Conservation (phyloP, 2,888 invertebrate species). For the Agrochola lychnidis region DNA sequence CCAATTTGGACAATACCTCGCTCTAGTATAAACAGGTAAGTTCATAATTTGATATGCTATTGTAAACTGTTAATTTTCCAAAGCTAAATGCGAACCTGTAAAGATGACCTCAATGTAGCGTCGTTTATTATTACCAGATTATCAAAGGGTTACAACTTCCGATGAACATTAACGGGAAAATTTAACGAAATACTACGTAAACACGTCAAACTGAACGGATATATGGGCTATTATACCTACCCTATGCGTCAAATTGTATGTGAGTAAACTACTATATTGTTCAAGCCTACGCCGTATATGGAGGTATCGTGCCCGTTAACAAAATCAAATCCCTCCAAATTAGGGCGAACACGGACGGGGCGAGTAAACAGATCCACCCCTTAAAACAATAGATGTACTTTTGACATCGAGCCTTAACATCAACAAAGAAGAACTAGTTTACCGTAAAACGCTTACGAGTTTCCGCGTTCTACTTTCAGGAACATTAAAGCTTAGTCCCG, state of each 20-base stretch:
- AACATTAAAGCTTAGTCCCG: slow-evolving; percentile 82
- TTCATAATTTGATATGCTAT: not conserved
- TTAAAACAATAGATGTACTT: slow-evolving; percentile 70
- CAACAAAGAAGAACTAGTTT: slow-evolving; percentile 72
- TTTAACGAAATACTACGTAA: slow-evolving; percentile 53
- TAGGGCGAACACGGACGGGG: slow-evolving; percentile 72
- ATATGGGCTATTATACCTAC: slow-evolving; percentile 47
- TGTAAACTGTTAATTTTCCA: slow-evolving; percentile 16
- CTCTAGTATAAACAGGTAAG: slow-evolving; percentile 6
- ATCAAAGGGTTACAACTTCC: slow-evolving; percentile 57
- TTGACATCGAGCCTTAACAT: slow-evolving; percentile 61
- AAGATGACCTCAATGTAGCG: slow-evolving; percentile 43
- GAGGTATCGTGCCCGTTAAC: slow-evolving; percentile 66
- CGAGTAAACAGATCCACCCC: slow-evolving; percentile 78
- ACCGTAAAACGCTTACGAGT: slow-evolving; percentile 67
- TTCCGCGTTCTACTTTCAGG: slow-evolving; percentile 84
- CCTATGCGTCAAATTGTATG: slow-evolving; percentile 52
- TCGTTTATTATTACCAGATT: slow-evolving; percentile 55
- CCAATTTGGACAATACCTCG: not conserved
- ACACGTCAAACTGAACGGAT: slow-evolving; percentile 54
- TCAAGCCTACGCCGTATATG: slow-evolving; percentile 46
- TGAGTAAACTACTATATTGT: slow-evolving; percentile 42
- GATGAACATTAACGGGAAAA: slow-evolving; percentile 55
- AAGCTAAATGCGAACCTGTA: slow-evolving; percentile 29
- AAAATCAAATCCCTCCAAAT: slow-evolving; percentile 75